Evolutionary conservation across 1,140 invertebrate species (phyloP), one percentile per base, ranked within the genome.

Genomic region (Catajapyx aquilonaris): DNA sequence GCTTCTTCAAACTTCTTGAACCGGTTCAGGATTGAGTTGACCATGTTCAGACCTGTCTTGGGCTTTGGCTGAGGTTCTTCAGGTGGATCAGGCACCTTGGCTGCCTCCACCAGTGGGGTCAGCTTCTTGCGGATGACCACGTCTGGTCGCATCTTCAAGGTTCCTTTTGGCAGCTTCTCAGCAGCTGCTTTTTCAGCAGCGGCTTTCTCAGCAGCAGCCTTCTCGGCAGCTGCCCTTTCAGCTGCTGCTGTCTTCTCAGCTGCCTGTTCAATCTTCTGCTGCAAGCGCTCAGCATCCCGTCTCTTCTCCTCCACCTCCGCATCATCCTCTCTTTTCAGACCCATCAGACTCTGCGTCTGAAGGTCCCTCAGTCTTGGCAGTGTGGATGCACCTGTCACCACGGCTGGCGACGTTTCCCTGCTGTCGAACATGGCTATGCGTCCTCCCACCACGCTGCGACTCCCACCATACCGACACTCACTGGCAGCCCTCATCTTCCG

Each of bases 191-290:
- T 52, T 47, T 62, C 59, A 36, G 60, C 55, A 52, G 62, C 55
- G 33, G 52, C 46, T 51, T 44, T 68, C 31, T 25, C 17, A 5
- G 39, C 70, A 43, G 73, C 73, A 41, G 73, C 74, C 37, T 77
- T 71, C 39, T 73, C 73, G 1, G 65, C 59, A 43, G 69, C 70
- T n/a, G 64, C 54, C 50, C 66, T 76, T 41, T 77, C 73, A 42
- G 77, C 74, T 28, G 66, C 53, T 0, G 73, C 68, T 0, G 73
- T 62, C 36, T 81, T n/a, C n/a, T n/a, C n/a, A n/a, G n/a, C n/a
- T n/a, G n/a, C n/a, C n/a, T n/a, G n/a, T n/a, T n/a, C n/a, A n/a
- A n/a, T 76, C 7, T 28, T 28, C 7, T 28, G 7, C 23, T 28
- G 23, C 13, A 28, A 7, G 7, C 13, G 7, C 13, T 28, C 23